These are phyloP conservation scores for Paradisaea rubra DNA, from an alignment of 2,113 vertebrate species.

Conservation along the genomic window DNA sequence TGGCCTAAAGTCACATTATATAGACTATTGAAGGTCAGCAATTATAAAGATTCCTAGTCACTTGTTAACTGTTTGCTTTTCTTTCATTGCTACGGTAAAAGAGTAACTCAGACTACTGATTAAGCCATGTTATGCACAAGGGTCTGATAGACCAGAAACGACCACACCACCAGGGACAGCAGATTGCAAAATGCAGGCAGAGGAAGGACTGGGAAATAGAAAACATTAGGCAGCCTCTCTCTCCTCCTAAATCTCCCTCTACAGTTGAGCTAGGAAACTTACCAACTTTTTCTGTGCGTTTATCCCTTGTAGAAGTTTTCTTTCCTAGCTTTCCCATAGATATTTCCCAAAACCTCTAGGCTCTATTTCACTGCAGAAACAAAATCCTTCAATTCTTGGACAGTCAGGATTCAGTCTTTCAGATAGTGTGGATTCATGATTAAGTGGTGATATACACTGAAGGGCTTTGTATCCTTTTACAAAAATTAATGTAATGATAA, in stretches of 20 bases:
- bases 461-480: background rate
- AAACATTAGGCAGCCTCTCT: background rate
- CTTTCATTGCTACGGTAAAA: conserved; percentile 58
- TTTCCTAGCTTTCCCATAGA: background rate
- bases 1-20: conserved; percentile 51
- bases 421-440: background rate
- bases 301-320: background rate
- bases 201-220: background rate
- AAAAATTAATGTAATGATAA: background rate
- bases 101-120: conserved; percentile 63
- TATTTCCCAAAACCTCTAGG: background rate
- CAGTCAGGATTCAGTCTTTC: background rate
- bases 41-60: conserved; percentile 31
- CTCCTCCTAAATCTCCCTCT: background rate
- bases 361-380: background rate
- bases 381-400: background rate
- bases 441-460: background rate
- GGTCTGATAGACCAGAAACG: conserved; percentile 7
- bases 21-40: conserved; percentile 56
- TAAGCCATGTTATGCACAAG: conserved; percentile 31
- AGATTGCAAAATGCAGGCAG: conserved; percentile 32
- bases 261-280: background rate
- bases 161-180: background rate
- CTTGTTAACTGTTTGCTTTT: conserved; percentile 71
- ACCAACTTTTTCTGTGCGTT: background rate